Conservation (phyloP, 2,797 vertebrate species). For the Rhodeus uyekii region DNA sequence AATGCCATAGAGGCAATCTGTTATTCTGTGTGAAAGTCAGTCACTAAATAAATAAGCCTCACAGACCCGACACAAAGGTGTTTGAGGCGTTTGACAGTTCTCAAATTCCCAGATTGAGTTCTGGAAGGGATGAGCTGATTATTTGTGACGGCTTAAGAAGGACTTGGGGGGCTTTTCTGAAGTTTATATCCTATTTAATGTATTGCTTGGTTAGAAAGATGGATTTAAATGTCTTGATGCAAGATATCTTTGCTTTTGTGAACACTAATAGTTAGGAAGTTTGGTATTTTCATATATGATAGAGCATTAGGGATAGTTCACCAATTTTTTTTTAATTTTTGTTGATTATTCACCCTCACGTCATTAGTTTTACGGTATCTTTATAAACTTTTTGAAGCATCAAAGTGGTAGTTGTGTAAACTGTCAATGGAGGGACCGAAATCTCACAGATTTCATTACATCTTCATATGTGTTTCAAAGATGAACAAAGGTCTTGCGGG, state of each 20-base stretch:
- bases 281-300: background rate
- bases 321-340: too few relatives aligned
- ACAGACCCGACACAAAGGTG: background rate
- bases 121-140: background rate
- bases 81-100: background rate
- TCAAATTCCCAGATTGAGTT: background rate
- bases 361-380: too few relatives aligned
- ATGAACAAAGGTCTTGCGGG: too few relatives aligned
- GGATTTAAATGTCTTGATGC: background rate
- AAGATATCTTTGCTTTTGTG: background rate
- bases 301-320: background rate
- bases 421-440: too few relatives aligned
- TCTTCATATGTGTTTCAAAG: too few relatives aligned
- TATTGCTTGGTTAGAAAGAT: background rate
- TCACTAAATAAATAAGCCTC: slow-evolving; percentile 23
- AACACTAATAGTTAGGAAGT: background rate
- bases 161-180: background rate
- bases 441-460: too few relatives aligned
- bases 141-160: background rate
- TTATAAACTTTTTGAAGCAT: too few relatives aligned
- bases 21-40: slow-evolving; percentile 20
- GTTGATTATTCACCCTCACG: too few relatives aligned
- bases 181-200: background rate
- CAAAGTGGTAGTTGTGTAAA: too few relatives aligned
- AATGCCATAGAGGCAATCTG: slow-evolving; percentile 17